Evolutionary conservation across 2,797 vertebrate species (phyloP).

Genomic region (Chaetophractus vellerosus): DNA sequence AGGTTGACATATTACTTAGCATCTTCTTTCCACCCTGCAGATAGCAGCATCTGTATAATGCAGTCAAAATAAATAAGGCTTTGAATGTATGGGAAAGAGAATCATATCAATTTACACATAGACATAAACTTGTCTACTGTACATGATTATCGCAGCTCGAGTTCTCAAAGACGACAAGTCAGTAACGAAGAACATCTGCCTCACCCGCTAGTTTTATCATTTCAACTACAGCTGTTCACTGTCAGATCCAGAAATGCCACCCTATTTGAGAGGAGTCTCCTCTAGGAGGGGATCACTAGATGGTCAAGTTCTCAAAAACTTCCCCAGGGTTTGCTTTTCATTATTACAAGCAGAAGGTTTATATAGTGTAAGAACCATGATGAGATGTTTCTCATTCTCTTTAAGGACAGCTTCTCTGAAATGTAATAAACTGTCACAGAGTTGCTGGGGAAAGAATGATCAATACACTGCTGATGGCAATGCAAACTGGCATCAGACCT

Average conservation of each 20-base stretch:
- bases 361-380: not conserved
- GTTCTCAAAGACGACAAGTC: not conserved
- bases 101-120: not conserved
- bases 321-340: fast-evolving
- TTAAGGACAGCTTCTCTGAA: not conserved
- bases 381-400: fast-evolving
- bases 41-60: conserved; percentile 34
- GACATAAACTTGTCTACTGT: not conserved
- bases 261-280: conserved; percentile 2
- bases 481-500: not conserved
- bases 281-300: not conserved
- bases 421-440: fast-evolving
- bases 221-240: not conserved
- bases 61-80: conserved; percentile 58
- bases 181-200: not conserved
- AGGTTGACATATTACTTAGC: conserved; percentile 29
- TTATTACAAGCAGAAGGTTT: not conserved
- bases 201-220: not conserved
- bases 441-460: not conserved
- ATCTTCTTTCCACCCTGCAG: not conserved
- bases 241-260: not conserved
- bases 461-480: not conserved
- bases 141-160: not conserved
- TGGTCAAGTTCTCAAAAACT: not conserved
- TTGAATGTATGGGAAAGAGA: not conserved